phyloP scores from a whole-genome alignment of 2,888 invertebrate genomes.

The Limnephilus rhombicus region DNA sequence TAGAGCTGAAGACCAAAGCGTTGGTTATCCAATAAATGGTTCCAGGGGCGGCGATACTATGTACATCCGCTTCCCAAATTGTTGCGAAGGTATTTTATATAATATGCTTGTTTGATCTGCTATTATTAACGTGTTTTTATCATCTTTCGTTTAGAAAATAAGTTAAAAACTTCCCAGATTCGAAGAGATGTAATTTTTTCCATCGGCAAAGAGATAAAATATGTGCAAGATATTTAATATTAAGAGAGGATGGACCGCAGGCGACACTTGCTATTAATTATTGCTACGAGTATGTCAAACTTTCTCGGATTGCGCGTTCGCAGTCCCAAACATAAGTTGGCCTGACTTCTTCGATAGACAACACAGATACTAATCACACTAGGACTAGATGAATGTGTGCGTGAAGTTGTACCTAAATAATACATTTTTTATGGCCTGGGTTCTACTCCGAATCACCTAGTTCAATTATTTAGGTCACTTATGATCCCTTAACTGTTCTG shows the following conservation, averaged over 20 bases:
- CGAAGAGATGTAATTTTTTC: background rate
- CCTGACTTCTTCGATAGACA: background rate
- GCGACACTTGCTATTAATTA: conserved; percentile 40
- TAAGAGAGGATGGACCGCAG: background rate
- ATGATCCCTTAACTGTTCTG: too few species aligned
- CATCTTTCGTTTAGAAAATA: background rate
- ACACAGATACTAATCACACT: background rate
- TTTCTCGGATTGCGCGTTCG: conserved; percentile 6
- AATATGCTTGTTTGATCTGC: too few species aligned
- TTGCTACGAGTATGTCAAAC: conserved; percentile 34
- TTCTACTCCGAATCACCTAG: too few species aligned
- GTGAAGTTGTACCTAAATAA: too few species aligned
- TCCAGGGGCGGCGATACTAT: too few species aligned
- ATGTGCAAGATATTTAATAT: background rate
- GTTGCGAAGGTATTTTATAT: too few species aligned
- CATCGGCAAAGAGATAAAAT: background rate
- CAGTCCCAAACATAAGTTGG: background rate
- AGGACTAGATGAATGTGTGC: background rate
- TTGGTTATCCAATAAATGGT: too few species aligned
- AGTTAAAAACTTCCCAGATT: background rate
- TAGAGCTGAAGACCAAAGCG: too few species aligned
- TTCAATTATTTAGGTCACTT: too few species aligned
- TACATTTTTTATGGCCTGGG: too few species aligned
- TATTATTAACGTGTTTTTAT: too few species aligned
- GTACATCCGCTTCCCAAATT: too few species aligned